Conservation (phyloP, 2,888 invertebrate genomes). For the Matsumyia berberina region DNA sequence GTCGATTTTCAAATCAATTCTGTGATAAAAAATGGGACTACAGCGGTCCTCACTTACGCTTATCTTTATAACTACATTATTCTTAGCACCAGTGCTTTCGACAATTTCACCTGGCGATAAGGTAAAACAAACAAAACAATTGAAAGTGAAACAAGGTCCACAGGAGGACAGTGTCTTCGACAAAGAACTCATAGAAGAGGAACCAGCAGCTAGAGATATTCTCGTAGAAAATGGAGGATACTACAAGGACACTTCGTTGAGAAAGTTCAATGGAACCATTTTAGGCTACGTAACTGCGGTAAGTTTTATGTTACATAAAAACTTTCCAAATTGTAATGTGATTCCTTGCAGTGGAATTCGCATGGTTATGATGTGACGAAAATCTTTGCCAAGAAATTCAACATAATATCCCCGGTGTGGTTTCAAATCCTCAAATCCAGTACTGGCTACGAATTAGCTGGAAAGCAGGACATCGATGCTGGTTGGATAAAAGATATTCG, state of each 20-base stretch:
- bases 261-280: conserved; percentile 90
- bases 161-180: conserved; percentile 88
- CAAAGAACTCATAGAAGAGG: conserved; percentile 88
- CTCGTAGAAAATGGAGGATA: conserved; percentile 90
- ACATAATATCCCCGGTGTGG: conserved; percentile 97
- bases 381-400: conserved; percentile 94
- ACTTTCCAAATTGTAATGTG: neutral
- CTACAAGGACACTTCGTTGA: conserved; percentile 88
- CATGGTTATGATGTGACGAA: conserved; percentile 97
- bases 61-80: conserved; percentile 25
- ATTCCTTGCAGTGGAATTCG: conserved; percentile 92
- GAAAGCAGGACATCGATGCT: conserved; percentile 93
- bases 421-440: conserved; percentile 91
- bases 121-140: conserved; percentile 78
- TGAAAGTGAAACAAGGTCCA: conserved; percentile 85
- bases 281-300: conserved; percentile 97
- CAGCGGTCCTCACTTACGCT: neutral
- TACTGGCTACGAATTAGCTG: conserved; percentile 88
- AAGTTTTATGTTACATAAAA: conserved; percentile 79
- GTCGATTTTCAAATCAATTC: conserved; percentile 30
- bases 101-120: conserved; percentile 81
- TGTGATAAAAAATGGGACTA: conserved; percentile 57
- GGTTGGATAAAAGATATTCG: conserved; percentile 92
- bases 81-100: conserved; percentile 38
- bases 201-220: conserved; percentile 90